Conservation (phyloP, 2,797 vertebrate genomes). For the Sebastes wilsoni region DNA sequence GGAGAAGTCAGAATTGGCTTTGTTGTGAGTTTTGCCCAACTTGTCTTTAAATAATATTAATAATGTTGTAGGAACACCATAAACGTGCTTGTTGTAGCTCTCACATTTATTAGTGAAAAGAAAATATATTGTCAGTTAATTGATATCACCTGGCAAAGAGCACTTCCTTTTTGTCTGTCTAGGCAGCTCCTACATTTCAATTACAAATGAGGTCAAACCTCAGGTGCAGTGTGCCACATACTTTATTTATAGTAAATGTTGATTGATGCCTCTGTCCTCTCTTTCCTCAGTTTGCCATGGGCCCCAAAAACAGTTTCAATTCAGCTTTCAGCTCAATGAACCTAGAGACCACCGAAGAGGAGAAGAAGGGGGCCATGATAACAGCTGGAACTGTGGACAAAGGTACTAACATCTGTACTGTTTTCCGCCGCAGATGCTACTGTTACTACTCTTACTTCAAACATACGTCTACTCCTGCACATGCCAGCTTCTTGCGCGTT, state of each 20-base stretch:
- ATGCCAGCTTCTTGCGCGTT: background rate
- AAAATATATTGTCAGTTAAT: background rate
- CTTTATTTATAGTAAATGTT: background rate
- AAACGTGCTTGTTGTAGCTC: background rate
- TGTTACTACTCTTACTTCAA: background rate
- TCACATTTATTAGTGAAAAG: background rate
- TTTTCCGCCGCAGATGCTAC: background rate
- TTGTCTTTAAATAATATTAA: background rate
- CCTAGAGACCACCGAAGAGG: accelerated
- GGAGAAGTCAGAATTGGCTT: constrained; percentile 39
- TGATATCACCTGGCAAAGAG: background rate
- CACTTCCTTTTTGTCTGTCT: background rate
- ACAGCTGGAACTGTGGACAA: constrained; percentile 65
- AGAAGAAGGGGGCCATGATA: constrained; percentile 1
- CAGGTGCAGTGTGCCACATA: background rate
- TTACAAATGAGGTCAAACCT: background rate
- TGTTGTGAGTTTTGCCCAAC: constrained; percentile 64
- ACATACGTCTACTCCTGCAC: background rate
- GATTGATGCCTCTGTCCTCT: background rate
- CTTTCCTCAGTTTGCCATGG: constrained; percentile 57
- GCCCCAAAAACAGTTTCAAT: accelerated
- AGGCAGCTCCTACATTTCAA: background rate
- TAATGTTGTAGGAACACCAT: background rate
- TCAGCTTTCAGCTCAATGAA: background rate
- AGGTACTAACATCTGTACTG: constrained; percentile 35